Evolutionary conservation across 2,888 invertebrate species (phyloP).

Genomic region (Pyrochroa serraticornis): DNA sequence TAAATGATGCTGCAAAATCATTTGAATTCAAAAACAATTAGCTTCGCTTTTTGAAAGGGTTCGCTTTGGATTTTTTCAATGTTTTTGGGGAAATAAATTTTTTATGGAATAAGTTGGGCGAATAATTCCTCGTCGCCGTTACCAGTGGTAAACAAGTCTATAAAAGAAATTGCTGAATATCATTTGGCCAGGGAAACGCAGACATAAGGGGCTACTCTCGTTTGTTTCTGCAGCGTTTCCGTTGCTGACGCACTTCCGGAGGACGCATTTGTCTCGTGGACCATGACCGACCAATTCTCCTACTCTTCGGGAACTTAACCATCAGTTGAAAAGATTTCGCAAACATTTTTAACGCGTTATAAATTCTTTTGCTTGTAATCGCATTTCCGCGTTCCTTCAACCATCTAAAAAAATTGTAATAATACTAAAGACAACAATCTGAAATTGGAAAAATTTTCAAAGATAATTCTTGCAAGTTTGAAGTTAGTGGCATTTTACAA

Average conservation of each 20-base stretch:
- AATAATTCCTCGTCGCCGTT: constrained; percentile 2
- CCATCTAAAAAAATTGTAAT: too few species aligned
- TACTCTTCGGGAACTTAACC: background rate
- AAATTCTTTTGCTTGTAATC: too few species aligned
- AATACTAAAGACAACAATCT: too few species aligned
- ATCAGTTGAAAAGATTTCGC: too few species aligned
- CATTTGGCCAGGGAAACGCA: constrained; percentile 28
- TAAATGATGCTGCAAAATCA: too few species aligned
- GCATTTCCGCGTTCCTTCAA: too few species aligned
- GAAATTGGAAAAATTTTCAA: too few species aligned
- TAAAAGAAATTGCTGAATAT: constrained; percentile 44
- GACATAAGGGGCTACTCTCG: constrained; percentile 29
- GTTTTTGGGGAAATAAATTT: constrained; percentile 3
- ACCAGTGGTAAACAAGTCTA: constrained; percentile 41
- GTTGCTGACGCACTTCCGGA: constrained; percentile 46
- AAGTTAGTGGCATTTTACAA: too few species aligned
- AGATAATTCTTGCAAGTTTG: too few species aligned
- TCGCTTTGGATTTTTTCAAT: background rate
- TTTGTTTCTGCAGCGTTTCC: constrained; percentile 41
- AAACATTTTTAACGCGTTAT: too few species aligned
- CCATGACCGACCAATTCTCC: constrained; percentile 8
- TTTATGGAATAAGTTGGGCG: constrained; percentile 10
- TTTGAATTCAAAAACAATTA: too few species aligned
- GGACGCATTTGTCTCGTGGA: constrained; percentile 16
- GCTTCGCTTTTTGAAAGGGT: background rate